These are phyloP conservation scores for Adoxophyes honmai DNA, from an alignment of 1,140 invertebrate species.

Conservation along the genomic window DNA sequence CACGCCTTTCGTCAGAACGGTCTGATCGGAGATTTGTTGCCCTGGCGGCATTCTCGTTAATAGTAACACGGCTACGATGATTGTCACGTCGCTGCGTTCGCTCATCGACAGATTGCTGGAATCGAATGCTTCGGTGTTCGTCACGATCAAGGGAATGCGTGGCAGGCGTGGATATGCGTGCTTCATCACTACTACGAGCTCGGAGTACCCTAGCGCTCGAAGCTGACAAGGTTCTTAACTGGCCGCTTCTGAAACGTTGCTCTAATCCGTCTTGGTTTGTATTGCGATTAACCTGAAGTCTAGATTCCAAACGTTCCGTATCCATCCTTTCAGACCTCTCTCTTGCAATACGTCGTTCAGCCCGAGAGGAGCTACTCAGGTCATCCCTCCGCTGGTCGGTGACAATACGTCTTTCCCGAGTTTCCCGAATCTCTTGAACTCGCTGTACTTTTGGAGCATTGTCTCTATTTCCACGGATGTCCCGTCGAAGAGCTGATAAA, in stretches of 20 bases:
- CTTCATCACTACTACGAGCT: not conserved
- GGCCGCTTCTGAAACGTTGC: not conserved
- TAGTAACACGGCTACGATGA: not conserved
- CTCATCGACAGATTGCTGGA: not conserved
- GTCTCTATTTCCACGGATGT: not conserved
- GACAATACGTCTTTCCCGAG: not conserved
- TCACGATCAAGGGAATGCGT: not conserved
- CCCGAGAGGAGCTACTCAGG: not conserved
- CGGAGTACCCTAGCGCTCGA: not conserved
- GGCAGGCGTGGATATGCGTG: not conserved
- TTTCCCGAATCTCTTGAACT: not conserved
- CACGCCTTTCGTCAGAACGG: not conserved
- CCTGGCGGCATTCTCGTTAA: too few species aligned
- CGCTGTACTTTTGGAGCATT: not conserved
- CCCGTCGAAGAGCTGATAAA: not conserved
- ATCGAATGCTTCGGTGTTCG: not conserved
- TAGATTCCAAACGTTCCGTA: not conserved
- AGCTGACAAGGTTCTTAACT: not conserved
- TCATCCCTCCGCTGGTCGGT: not conserved
- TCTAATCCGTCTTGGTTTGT: not conserved
- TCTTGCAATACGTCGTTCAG: not conserved
- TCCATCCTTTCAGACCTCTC: not conserved
- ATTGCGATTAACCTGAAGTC: not conserved
- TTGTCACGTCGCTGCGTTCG: not conserved
- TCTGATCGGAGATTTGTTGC: not conserved